These are phyloP conservation scores for Mythimna impura DNA, from an alignment of 2,888 invertebrate genomes.

Conservation along the genomic window DNA sequence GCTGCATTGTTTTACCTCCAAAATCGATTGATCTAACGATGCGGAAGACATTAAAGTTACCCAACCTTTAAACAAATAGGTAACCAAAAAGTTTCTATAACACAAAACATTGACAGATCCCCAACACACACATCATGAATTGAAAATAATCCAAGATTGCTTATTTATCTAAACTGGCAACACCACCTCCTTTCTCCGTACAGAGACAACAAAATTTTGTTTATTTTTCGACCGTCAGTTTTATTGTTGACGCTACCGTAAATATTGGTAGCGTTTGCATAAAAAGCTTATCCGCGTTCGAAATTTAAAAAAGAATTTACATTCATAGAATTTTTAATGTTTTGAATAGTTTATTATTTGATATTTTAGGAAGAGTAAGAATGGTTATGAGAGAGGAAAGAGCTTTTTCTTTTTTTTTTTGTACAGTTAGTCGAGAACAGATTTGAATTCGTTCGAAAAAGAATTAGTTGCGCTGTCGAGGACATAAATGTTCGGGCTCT, in stretches of 20 bases:
- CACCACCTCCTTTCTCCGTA: constrained; percentile 54
- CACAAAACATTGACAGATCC: constrained; percentile 52
- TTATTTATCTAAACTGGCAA: constrained; percentile 60
- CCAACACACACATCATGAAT: constrained; percentile 51
- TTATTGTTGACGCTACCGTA: constrained; percentile 61
- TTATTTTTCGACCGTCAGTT: constrained; percentile 63
- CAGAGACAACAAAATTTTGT: constrained; percentile 63
- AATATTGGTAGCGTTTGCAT: constrained; percentile 44
- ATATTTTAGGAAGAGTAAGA: background rate
- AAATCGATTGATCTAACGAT: constrained; percentile 43
- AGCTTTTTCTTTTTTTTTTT: background rate
- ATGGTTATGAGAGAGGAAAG: background rate
- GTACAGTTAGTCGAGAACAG: background rate
- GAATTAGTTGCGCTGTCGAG: background rate
- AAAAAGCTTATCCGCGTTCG: constrained; percentile 20
- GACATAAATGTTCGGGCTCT: background rate
- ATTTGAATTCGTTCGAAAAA: background rate
- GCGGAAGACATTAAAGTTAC: constrained; percentile 26
- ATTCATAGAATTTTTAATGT: constrained; percentile 10
- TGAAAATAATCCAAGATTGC: constrained; percentile 39
- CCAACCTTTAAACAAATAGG: constrained; percentile 33
- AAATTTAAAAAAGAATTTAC: constrained; percentile 8
- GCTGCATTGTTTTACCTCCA: background rate
- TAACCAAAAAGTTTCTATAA: constrained; percentile 33
- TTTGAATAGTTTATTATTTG: background rate